Conservation (phyloP, 2,888 invertebrate genomes). For the Scaptomyza flava region DNA sequence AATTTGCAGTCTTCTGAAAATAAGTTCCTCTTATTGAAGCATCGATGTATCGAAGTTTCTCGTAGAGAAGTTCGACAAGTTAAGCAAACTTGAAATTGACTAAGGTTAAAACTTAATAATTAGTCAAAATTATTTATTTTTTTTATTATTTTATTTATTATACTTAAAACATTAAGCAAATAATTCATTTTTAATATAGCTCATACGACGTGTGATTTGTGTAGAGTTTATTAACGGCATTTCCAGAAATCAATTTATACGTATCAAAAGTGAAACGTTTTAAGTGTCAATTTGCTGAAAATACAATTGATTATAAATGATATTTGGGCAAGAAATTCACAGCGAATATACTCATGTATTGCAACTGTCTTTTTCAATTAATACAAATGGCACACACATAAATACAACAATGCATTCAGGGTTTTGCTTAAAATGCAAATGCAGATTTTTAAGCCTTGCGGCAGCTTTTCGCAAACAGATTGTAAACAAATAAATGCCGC, state of each 20-base stretch:
- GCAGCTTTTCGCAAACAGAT: conserved; percentile 71
- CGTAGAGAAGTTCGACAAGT: too few relatives aligned
- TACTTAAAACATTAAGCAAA: too few relatives aligned
- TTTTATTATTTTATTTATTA: too few relatives aligned
- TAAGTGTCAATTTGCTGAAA: conserved; percentile 49
- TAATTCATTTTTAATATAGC: not conserved
- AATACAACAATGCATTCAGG: conserved; percentile 22
- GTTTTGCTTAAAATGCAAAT: conserved; percentile 56
- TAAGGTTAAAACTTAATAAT: too few relatives aligned
- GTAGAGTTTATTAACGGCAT: conserved; percentile 21
- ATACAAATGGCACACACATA: conserved; percentile 40
- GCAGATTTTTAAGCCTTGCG: conserved; percentile 71
- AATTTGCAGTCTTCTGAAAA: too few relatives aligned
- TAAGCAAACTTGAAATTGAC: too few relatives aligned
- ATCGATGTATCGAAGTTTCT: too few relatives aligned
- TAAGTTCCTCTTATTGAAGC: too few relatives aligned
- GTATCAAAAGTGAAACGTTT: conserved; percentile 19
- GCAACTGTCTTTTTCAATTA: conserved; percentile 70
- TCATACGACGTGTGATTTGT: not conserved
- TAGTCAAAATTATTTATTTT: too few relatives aligned
- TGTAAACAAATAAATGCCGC: conserved; percentile 80
- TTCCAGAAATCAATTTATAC: not conserved
- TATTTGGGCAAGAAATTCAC: conserved; percentile 20
- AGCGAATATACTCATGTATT: conserved; percentile 14
- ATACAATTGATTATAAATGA: conserved; percentile 44